Base-by-base conservation (phyloP, 2,888 invertebrate species). In the Diabrotica balteata region DNA sequence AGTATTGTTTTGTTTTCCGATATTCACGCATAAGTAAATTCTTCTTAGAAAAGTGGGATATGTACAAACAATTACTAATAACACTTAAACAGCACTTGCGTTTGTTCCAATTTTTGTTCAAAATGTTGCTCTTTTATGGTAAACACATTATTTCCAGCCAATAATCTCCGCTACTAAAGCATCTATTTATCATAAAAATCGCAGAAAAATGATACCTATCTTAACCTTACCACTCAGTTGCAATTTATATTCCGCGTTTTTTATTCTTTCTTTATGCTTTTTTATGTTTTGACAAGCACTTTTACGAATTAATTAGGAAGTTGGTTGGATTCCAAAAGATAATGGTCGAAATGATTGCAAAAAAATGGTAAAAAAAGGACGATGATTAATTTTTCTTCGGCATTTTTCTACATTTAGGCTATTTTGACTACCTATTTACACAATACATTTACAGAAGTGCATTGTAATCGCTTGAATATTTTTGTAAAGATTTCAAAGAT, bases 141-240 rank as follows among this genome's bases (percentile, higher is more conserved):
- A 10, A 9, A 47, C 6, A 47, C 6, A 7, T 9, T 47, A 10
- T 47, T 47, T 47, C 47, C 47, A n/a, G 44, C 43, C 43, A 45
- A 45, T 45, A 44, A 57, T 42, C 45, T 11, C 9, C 55, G 43
- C 8, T 8, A 57, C 55, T 57, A 57, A 11, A 45, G 63, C 69
- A 61, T 57, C 70, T 70, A 67, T 72, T 72, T 59, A 73, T 72
- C 73, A 70, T 73, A 69, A 69, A 66, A 69, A 68, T 66, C 65
- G 55, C 50, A 71, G 72, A 72, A 69, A 72, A 72, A 73, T 73
- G 71, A 70, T 70, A 72, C 73, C 71, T 73, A 72, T 70, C 67
- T 70, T 69, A 72, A 73, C 73, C 73, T 73, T 63, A 58, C 63
- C 66, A 69, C 57, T 66, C 68, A 55, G 10, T 44, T 45, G 69